Percentiles rank a stretch among this genome's conserved stretches.
phyloP scores from a whole-genome alignment of 2,888 invertebrate species.

The Eupithecia dodoneata region DNA sequence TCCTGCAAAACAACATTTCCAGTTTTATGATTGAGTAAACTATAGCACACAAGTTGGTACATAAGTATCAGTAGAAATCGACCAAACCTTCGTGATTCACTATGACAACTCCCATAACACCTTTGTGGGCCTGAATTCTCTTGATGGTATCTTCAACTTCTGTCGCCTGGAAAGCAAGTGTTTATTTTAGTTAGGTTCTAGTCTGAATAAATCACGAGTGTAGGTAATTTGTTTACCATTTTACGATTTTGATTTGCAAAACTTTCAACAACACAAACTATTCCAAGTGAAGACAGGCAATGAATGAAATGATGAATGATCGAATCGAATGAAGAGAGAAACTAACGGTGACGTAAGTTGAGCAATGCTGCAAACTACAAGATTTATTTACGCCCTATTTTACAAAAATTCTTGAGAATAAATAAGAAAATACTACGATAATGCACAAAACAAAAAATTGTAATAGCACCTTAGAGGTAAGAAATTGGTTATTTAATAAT shows the following conservation, averaged over 20 bases:
- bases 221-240: not conserved
- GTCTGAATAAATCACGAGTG: not conserved
- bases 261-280: not conserved
- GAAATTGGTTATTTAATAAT: no score
- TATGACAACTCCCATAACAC: slow-evolving; percentile 98
- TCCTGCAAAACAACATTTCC: slow-evolving; percentile 73
- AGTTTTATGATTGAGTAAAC: not conserved
- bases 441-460: no score
- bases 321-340: no score
- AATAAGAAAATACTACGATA: no score
- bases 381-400: no score
- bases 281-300: not conserved
- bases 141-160: slow-evolving; percentile 99
- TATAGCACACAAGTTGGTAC: not conserved
- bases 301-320: not conserved
- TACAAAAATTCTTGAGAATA: no score
- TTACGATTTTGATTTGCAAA: not conserved
- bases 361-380: no score
- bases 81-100: slow-evolving; percentile 97
- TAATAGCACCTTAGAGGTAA: no score
- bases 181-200: slow-evolving; percentile 15
- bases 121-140: slow-evolving; percentile 98
- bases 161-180: slow-evolving; percentile 79
- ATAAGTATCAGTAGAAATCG: slow-evolving; percentile 53
- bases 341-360: no score